Percentiles rank a stretch among this genome's conserved stretches.
Conservation (phyloP, 2,113 vertebrate species). For the Uria aalge region DNA sequence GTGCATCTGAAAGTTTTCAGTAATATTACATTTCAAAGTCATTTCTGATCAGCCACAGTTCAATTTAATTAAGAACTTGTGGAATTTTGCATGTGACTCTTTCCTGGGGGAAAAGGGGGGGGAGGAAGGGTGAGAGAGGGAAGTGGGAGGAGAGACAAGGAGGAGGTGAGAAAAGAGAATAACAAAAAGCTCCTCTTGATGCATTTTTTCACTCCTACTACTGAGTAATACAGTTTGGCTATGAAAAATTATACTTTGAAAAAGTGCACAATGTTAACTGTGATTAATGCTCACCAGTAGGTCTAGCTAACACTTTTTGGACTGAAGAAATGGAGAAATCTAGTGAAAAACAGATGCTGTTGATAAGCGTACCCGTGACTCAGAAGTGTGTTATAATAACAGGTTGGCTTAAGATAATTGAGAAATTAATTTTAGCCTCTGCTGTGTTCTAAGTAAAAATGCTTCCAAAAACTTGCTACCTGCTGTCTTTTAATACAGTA, state of each 20-base stretch:
- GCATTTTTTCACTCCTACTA: conserved; percentile 4
- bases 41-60: neutral
- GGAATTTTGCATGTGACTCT: neutral
- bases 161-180: neutral
- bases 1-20: neutral
- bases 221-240: neutral
- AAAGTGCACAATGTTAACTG: neutral
- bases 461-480: conserved; percentile 7
- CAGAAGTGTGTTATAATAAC: conserved; percentile 11
- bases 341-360: neutral
- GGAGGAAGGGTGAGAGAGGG: neutral
- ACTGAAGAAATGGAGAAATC: neutral
- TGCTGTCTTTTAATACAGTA: conserved; percentile 43
- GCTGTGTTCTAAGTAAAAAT: conserved; percentile 33
- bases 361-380: conserved; percentile 8
- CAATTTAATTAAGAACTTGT: neutral
- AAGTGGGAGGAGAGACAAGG: neutral
- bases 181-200: neutral
- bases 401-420: conserved; percentile 20
- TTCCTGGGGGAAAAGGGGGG: neutral
- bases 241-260: neutral
- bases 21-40: neutral
- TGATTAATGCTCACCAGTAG: conserved; percentile 41
- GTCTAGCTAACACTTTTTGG: neutral
- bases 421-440: conserved; percentile 49